Evolutionary conservation across 2,797 vertebrate species (phyloP), one percentile per base, ranked within the genome.

Genomic region (Sciurus carolinensis): DNA sequence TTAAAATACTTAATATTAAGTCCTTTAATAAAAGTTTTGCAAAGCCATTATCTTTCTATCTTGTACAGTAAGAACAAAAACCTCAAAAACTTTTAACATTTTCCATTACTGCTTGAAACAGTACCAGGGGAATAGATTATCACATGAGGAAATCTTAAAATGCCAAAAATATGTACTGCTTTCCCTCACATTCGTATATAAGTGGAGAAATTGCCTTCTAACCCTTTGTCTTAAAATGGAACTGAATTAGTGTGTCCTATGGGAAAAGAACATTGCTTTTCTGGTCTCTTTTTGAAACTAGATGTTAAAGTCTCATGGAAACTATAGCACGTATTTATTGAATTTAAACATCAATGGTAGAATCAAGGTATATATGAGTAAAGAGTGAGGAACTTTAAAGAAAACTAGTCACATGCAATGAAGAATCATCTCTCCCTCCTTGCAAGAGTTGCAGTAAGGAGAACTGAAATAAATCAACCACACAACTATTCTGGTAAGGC

Each of bases 121-220:
- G 44, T 71, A 52, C n/a, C 50, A 88, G 62, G 7, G 13, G 20
- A 88, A 84, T 15, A 90, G 28, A 59, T 69, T n/a, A 71, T 24
- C 28, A 87, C 87, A 47, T 83, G 42, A 67, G 73, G 20, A 96
- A 89, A 91, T 75, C 26, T 95, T 88, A 76, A 92, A 93, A 62
- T 91, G 5, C 2, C 39, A 85, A 73, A 95, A 86, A 33, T 52
- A 9, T 57, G 33, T 87, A 7, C 3, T 39, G 13, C 8, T n/a
- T 93, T 90, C 18, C 50, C 47, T 90, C 84, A 67, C 14, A 64
- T 76, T 81, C 85, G 64, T 44, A 57, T 2, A 44, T 54, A 59
- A 81, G 26, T 88, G 13, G 42, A 54, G 52, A 92, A 79, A 86
- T 30, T 86, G 4, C 28, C 30, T 90, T 83, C 44, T 52, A 91